Evolutionary conservation across 1,140 invertebrate genomes (phyloP).

Genomic region (Dufourea novaeangliae): DNA sequence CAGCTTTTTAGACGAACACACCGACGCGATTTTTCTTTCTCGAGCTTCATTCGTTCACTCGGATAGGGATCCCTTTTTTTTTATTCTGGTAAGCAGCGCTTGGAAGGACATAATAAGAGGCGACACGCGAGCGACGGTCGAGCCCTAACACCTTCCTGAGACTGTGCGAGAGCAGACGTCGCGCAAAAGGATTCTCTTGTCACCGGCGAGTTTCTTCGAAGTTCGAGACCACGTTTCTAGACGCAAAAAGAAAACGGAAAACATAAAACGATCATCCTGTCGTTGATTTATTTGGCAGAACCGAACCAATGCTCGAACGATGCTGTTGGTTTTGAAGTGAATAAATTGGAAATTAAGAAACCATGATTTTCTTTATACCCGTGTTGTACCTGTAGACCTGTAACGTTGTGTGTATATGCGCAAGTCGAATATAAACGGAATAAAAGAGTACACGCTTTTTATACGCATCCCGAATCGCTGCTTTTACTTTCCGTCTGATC

Average conservation of each 20-base stretch:
- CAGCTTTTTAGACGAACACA: background rate
- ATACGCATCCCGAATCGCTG: too few relatives aligned
- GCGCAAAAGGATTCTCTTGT: background rate
- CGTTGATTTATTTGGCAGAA: constrained; percentile 64
- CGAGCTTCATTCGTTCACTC: background rate
- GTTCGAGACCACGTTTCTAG: constrained; percentile 22
- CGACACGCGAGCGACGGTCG: background rate
- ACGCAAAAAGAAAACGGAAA: too few relatives aligned
- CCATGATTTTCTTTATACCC: constrained; percentile 61
- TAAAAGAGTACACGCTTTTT: constrained; percentile 68
- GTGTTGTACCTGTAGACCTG: constrained; percentile 67
- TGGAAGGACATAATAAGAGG: background rate
- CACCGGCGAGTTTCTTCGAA: background rate
- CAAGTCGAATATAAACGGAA: constrained; percentile 61
- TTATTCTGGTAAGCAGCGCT: background rate
- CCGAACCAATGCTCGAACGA: constrained; percentile 68
- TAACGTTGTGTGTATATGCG: constrained; percentile 62
- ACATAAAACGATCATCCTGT: constrained; percentile 46
- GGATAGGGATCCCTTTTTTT: background rate
- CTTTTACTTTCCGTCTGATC: too few relatives aligned
- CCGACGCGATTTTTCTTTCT: background rate
- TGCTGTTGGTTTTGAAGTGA: constrained; percentile 66
- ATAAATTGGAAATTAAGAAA: constrained; percentile 65
- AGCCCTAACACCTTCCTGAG: too few relatives aligned
- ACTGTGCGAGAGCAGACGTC: background rate